phyloP scores from a whole-genome alignment of 2,797 vertebrate species.

The Apogon talboti region DNA sequence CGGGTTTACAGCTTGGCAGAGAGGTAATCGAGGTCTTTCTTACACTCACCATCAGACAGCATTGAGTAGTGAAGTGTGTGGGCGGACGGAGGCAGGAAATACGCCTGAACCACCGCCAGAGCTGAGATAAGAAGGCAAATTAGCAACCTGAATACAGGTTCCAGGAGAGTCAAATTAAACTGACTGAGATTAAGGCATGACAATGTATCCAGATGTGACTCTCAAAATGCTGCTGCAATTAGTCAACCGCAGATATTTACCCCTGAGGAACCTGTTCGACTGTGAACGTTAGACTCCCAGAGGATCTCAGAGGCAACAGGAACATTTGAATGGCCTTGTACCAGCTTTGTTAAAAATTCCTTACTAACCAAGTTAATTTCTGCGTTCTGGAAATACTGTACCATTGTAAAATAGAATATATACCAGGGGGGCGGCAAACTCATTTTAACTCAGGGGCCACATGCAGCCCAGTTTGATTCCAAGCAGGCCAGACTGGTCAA shows the following conservation, averaged over 20 bases:
- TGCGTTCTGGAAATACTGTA: neutral
- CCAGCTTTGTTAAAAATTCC: constrained; percentile 1
- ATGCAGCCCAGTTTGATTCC: no score
- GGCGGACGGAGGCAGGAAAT: constrained; percentile 52
- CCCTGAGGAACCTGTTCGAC: neutral
- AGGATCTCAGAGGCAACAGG: neutral
- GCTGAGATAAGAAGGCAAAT: constrained; percentile 59
- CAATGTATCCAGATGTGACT: constrained; percentile 1
- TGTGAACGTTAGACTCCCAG: neutral
- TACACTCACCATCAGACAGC: constrained; percentile 53
- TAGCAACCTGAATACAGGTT: constrained; percentile 42
- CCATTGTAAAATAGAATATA: neutral
- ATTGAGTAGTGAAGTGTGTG: constrained; percentile 53
- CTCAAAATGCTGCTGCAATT: constrained; percentile 13
- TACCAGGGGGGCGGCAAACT: no score
- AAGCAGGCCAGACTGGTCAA: no score
- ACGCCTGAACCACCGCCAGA: constrained; percentile 38
- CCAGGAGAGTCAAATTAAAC: constrained; percentile 28
- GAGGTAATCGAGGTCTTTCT: constrained; percentile 57
- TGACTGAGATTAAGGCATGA: neutral
- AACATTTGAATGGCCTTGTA: neutral
- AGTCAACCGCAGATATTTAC: neutral
- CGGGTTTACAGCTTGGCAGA: constrained; percentile 57
- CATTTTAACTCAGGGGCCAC: no score
- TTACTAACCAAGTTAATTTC: neutral